Percentiles rank a stretch among this genome's conserved stretches.
Evolutionary conservation across 2,888 invertebrate species (phyloP).

Genomic region (Leptura quadrifasciata): DNA sequence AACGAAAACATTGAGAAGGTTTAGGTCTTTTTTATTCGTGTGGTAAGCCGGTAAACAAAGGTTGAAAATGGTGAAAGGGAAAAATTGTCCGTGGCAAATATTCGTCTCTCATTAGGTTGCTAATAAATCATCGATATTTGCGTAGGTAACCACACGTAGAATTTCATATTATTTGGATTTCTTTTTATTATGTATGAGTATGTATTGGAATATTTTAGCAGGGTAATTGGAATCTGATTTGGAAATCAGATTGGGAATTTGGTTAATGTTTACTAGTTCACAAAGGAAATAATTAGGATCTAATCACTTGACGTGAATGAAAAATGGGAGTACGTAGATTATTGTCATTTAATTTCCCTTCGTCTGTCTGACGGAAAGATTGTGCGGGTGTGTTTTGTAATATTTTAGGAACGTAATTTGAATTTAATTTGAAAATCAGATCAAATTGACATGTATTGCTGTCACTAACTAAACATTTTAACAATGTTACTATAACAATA

Average conservation of each 20-base stretch:
- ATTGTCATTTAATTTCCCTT: too few species aligned
- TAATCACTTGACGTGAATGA: conserved; percentile 21
- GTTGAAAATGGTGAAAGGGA: conserved; percentile 47
- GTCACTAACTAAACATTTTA: too few species aligned
- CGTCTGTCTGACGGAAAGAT: too few species aligned
- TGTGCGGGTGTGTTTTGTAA: too few species aligned
- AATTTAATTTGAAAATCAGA: too few species aligned
- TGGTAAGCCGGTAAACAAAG: conserved; percentile 53
- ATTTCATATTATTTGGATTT: background rate
- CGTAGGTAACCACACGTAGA: conserved; percentile 6
- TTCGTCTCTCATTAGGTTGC: conserved; percentile 39
- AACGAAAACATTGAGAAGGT: conserved; percentile 53
- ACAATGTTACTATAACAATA: too few species aligned
- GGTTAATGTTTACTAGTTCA: conserved; percentile 11
- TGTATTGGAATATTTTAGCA: conserved; percentile 1
- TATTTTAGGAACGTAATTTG: too few species aligned
- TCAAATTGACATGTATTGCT: too few species aligned
- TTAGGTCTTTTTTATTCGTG: conserved; percentile 50
- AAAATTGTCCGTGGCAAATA: conserved; percentile 49
- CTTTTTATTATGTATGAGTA: conserved; percentile 17
- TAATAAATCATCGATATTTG: conserved; percentile 52
- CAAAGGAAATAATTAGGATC: conserved; percentile 30
- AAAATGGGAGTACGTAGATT: background rate
- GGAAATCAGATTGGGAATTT: conserved; percentile 13
- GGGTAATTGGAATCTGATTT: conserved; percentile 14